These are phyloP conservation scores for Aleiodes alternator DNA, from an alignment of 2,888 invertebrate genomes.

Conservation along the genomic window DNA sequence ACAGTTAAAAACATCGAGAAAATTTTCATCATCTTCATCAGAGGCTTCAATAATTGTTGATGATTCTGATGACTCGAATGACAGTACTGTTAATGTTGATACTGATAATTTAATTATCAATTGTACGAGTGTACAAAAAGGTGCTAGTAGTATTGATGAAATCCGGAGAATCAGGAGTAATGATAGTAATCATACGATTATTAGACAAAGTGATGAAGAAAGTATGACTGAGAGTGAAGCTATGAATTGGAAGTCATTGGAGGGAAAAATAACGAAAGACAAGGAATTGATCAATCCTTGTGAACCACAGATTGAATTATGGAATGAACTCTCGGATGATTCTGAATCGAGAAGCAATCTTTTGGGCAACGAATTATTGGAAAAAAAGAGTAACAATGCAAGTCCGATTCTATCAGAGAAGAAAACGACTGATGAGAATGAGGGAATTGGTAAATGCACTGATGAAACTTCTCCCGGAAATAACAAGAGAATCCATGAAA, in stretches of 20 bases:
- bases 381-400: too few relatives aligned
- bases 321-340: constrained; percentile 40
- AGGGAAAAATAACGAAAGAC: constrained; percentile 18
- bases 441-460: neutral
- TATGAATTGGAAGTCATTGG: constrained; percentile 51
- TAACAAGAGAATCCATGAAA: neutral
- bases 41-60: constrained; percentile 4
- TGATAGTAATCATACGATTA: neutral
- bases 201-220: constrained; percentile 44
- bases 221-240: constrained; percentile 54
- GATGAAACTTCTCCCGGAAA: neutral
- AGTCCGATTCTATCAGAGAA: neutral
- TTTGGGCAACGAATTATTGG: neutral
- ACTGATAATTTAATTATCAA: constrained; percentile 57
- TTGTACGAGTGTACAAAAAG: constrained; percentile 60
- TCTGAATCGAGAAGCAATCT: neutral
- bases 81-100: constrained; percentile 22
- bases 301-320: neutral
- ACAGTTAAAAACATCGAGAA: neutral
- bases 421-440: neutral
- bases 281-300: neutral
- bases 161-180: constrained; percentile 56
- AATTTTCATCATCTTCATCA: neutral
- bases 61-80: constrained; percentile 2
- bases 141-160: constrained; percentile 59